Evolutionary conservation across 1,140 invertebrate genomes (phyloP).

Genomic region (Diplogasteroides magnus): DNA sequence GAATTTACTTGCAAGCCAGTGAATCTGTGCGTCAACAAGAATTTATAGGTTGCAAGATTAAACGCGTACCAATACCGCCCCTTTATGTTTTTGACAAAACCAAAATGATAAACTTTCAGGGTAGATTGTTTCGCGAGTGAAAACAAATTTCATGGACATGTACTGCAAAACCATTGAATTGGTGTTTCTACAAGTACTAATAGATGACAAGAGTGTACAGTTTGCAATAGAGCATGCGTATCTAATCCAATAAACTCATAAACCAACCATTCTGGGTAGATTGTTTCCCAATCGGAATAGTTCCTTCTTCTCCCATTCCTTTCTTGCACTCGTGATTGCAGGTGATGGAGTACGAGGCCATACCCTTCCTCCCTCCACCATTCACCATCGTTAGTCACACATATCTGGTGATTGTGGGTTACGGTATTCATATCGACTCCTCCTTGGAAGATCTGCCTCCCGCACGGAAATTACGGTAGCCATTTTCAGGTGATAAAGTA

Average conservation of each 20-base stretch:
- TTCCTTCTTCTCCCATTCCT: not conserved
- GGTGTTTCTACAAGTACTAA: not conserved
- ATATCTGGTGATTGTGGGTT: slow-evolving; percentile 66
- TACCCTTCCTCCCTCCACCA: slow-evolving; percentile 86
- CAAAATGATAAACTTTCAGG: not conserved
- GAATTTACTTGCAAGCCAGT: slow-evolving; percentile 3
- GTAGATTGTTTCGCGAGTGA: not conserved
- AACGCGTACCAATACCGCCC: not conserved
- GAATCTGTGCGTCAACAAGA: not conserved
- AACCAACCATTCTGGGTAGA: not conserved
- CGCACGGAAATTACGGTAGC: no score
- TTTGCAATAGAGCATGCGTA: no score
- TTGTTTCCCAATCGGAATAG: not conserved
- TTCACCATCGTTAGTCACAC: slow-evolving; percentile 83
- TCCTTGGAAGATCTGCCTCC: no score
- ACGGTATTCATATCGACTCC: no score
- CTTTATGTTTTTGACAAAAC: not conserved
- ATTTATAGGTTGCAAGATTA: not conserved
- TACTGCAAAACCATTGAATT: not conserved
- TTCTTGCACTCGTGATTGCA: not conserved
- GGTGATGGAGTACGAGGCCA: slow-evolving; percentile 95
- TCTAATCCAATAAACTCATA: no score
- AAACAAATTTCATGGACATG: not conserved
- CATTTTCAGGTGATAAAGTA: slow-evolving; percentile 72
- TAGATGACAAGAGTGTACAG: not conserved